A percentile compares a stretch with the other conserved stretches of the same genome.
These are phyloP conservation scores for Cydia strobilella DNA, from an alignment of 1,140 invertebrate genomes.

Conservation along the genomic window DNA sequence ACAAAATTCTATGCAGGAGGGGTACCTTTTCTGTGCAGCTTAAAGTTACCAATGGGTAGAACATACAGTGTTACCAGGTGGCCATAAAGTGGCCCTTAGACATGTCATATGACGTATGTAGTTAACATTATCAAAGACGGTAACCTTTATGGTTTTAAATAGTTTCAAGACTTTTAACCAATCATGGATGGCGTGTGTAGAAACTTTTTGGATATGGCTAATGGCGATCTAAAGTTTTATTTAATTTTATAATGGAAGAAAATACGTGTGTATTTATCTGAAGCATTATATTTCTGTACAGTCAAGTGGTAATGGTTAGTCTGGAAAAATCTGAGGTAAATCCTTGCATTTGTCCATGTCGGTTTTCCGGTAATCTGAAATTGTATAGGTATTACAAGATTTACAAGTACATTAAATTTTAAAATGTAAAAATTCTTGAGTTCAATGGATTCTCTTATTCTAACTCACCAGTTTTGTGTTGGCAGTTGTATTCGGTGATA, in stretches of 20 bases:
- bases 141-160: too few species aligned
- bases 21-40: too few species aligned
- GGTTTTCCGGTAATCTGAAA: constrained; percentile 26
- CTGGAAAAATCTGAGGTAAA: background rate
- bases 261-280: background rate
- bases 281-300: background rate
- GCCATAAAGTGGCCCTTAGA: too few species aligned
- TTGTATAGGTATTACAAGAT: too few species aligned
- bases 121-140: too few species aligned
- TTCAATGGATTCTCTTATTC: background rate
- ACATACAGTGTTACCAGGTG: too few species aligned
- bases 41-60: too few species aligned
- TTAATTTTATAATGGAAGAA: background rate
- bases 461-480: constrained; percentile 50
- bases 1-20: too few species aligned
- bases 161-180: too few species aligned
- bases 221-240: background rate
- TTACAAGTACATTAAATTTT: background rate
- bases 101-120: too few species aligned
- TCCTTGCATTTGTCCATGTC: constrained; percentile 23
- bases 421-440: background rate
- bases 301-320: background rate
- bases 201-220: too few species aligned
- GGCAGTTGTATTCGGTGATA: constrained; percentile 64
- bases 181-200: too few species aligned